A percentile compares a stretch with the other conserved stretches of the same genome.
Conservation (phyloP, 2,113 vertebrate genomes). For the Ursus arctos region DNA sequence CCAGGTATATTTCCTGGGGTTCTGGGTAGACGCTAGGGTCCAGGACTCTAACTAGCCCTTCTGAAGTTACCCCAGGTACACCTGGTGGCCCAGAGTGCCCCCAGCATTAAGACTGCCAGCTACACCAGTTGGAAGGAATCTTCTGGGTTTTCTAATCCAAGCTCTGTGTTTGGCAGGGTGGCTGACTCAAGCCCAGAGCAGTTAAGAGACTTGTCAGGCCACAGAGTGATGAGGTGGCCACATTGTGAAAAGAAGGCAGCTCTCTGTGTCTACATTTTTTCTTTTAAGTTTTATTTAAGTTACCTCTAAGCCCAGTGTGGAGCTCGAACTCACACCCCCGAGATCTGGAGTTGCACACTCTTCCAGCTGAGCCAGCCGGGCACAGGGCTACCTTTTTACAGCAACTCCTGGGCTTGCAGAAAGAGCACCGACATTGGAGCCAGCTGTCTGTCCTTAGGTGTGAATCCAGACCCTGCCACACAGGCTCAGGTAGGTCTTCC, state of each 20-base stretch:
- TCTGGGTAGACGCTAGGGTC: background rate
- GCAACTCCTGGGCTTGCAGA: background rate
- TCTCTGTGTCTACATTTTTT: background rate
- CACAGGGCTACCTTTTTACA: background rate
- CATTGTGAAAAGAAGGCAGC: background rate
- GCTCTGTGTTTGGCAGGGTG: background rate
- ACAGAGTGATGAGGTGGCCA: background rate
- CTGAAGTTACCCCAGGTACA: background rate
- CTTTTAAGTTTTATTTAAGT: background rate
- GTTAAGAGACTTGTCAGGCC: background rate
- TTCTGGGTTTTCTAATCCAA: background rate
- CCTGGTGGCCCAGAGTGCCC: background rate
- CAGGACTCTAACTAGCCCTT: background rate
- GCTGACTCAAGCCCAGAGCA: background rate
- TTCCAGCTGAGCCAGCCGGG: background rate
- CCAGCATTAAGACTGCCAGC: background rate
- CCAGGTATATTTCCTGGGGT: background rate
- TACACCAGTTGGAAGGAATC: background rate
- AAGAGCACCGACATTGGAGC: background rate
- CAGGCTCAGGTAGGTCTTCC: background rate
- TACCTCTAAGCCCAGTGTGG: background rate
- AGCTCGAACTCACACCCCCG: background rate
- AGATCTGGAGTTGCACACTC: background rate
- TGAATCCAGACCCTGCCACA: background rate
- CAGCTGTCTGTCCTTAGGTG: background rate